phyloP scores from a whole-genome alignment of 2,113 vertebrate species.

The Rhegmatorhina hoffmannsi region DNA sequence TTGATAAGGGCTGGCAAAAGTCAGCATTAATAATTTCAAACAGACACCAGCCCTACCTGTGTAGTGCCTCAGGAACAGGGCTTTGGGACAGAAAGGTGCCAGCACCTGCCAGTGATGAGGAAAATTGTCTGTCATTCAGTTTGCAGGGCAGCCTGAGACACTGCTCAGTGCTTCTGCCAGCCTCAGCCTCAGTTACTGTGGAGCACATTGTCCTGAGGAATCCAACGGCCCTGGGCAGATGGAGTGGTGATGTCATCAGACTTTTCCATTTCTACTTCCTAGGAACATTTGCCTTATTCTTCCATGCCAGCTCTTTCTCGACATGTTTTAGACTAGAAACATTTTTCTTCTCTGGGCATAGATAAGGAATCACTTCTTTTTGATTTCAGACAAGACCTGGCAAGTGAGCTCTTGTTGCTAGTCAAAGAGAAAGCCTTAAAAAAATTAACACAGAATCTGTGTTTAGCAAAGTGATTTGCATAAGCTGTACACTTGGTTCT shows the following conservation, averaged over 20 bases:
- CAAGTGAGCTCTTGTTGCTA: slow-evolving; percentile 69
- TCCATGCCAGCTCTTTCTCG: slow-evolving; percentile 62
- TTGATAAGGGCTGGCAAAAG: background rate
- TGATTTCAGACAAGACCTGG: slow-evolving; percentile 76
- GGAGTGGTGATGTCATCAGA: slow-evolving; percentile 47
- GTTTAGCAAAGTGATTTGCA: slow-evolving; percentile 80
- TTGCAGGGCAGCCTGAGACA: background rate
- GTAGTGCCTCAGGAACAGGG: background rate
- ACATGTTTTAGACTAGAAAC: slow-evolving; percentile 69
- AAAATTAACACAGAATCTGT: slow-evolving; percentile 77
- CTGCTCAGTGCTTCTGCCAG: background rate
- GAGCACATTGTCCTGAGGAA: slow-evolving; percentile 55
- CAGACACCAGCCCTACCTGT: background rate
- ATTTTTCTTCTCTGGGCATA: slow-evolving; percentile 48
- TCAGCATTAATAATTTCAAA: background rate
- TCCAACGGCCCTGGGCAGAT: slow-evolving; percentile 40
- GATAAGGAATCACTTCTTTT: slow-evolving; percentile 77
- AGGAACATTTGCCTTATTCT: slow-evolving; percentile 65
- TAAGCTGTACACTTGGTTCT: slow-evolving; percentile 77
- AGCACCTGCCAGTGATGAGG: background rate
- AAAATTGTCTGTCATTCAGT: background rate
- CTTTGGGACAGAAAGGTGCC: background rate
- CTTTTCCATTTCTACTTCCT: slow-evolving; percentile 63
- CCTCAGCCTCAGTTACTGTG: slow-evolving; percentile 29
- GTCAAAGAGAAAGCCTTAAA: slow-evolving; percentile 61